phyloP scores from a whole-genome alignment of 1,140 invertebrate genomes.

The Eueides isabella region DNA sequence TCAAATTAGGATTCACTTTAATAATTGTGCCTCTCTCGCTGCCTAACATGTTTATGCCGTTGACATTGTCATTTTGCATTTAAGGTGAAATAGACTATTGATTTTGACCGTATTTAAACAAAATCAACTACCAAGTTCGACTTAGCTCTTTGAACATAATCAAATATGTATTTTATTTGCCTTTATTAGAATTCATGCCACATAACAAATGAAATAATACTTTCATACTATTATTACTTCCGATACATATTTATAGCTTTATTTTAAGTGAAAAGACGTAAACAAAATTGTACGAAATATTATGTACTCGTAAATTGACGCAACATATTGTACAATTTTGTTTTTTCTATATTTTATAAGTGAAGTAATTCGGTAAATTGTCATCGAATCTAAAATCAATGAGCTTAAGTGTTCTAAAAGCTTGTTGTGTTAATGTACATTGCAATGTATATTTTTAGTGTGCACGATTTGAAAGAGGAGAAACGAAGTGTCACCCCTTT shows the following conservation, averaged over 20 bases:
- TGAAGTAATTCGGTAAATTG: no score
- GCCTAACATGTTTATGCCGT: neutral
- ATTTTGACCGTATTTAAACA: neutral
- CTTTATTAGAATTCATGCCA: no score
- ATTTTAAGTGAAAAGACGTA: no score
- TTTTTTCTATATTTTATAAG: neutral
- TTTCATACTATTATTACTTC: no score
- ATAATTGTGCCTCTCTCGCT: neutral
- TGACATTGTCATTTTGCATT: neutral
- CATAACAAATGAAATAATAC: neutral
- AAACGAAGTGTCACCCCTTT: neutral
- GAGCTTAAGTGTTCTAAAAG: neutral
- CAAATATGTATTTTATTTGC: no score
- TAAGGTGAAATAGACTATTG: neutral
- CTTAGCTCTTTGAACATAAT: no score
- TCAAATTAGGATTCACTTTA: neutral
- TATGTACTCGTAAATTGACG: no score
- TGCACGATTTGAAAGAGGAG: neutral
- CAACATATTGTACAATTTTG: no score
- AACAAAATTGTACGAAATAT: no score
- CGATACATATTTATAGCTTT: no score
- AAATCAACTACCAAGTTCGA: neutral
- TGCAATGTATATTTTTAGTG: constrained; percentile 1
- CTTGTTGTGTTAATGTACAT: neutral
- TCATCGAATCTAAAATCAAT: neutral